These are phyloP conservation scores for Drosophila multiciliata DNA, from an alignment of 2,888 invertebrate genomes.

Conservation along the genomic window DNA sequence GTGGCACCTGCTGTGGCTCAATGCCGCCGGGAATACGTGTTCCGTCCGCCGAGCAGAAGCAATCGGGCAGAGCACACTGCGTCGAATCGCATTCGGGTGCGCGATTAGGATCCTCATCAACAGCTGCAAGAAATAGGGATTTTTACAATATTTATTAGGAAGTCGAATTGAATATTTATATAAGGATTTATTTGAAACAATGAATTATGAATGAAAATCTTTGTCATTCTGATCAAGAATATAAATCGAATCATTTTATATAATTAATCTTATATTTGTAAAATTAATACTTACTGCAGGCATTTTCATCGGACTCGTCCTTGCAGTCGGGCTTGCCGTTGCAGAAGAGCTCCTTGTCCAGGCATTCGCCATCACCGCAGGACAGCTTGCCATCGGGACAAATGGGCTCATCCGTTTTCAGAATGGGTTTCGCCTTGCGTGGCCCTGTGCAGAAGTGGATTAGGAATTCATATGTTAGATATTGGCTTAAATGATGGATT, in stretches of 20 bases:
- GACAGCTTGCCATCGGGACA: slow-evolving; percentile 95
- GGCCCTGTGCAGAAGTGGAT: slow-evolving; percentile 88
- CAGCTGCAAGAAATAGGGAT: slow-evolving; percentile 86
- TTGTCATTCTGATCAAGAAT: background rate
- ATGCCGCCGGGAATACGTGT: slow-evolving; percentile 94
- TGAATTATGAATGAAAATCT: no score
- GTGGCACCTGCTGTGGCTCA: slow-evolving; percentile 94
- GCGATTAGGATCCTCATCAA: slow-evolving; percentile 95
- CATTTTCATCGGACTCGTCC: slow-evolving; percentile 97
- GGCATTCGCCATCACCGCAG: slow-evolving; percentile 96
- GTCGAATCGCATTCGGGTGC: slow-evolving; percentile 96
- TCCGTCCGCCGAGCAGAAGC: slow-evolving; percentile 96
- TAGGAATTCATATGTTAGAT: slow-evolving; percentile 9
- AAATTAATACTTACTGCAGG: slow-evolving; percentile 92
- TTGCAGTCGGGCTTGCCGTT: slow-evolving; percentile 96
- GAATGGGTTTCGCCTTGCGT: slow-evolving; percentile 93
- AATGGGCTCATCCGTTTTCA: slow-evolving; percentile 97
- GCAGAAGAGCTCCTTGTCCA: slow-evolving; percentile 96
- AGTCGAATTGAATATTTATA: no score
- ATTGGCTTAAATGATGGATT: background rate
- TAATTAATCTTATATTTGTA: background rate
- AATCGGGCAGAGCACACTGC: slow-evolving; percentile 95
- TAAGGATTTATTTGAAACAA: background rate
- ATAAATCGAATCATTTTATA: background rate
- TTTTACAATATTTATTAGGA: background rate